phyloP scores from a whole-genome alignment of 1,140 invertebrate genomes.

The Cataglyphis hispanica region DNA sequence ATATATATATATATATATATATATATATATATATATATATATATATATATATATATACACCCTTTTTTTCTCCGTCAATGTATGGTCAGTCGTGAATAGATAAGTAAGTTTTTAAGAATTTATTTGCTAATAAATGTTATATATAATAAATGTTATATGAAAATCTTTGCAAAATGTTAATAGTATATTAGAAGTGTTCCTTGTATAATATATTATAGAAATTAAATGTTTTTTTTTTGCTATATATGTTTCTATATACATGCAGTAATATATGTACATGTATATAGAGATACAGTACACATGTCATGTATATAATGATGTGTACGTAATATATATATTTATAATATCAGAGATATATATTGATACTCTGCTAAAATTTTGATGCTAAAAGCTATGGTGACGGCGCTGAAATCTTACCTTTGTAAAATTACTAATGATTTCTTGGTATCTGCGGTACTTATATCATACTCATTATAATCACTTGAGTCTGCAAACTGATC shows the following conservation, averaged over 20 bases:
- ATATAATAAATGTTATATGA: conserved; percentile 6
- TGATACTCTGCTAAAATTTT: conserved; percentile 66
- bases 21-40: no score
- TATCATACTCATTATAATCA: conserved; percentile 61
- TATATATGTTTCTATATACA: conserved; percentile 63
- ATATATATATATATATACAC: conserved; percentile 28
- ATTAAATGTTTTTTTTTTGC: conserved; percentile 14
- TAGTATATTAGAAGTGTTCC: background rate
- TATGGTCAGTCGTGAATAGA: conserved; percentile 72
- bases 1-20: conserved; percentile 12
- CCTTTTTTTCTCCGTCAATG: conserved; percentile 76
- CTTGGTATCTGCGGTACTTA: conserved; percentile 83
- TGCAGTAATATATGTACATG: conserved; percentile 59
- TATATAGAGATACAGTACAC: conserved; percentile 62
- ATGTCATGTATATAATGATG: conserved; percentile 42
- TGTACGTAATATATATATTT: conserved; percentile 43
- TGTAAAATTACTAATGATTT: conserved; percentile 84
- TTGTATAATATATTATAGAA: conserved; percentile 40
- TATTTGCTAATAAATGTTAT: conserved; percentile 30
- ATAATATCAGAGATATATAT: conserved; percentile 65
- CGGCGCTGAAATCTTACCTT: conserved; percentile 83
- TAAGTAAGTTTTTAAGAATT: conserved; percentile 58
- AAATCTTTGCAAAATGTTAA: conserved; percentile 40
- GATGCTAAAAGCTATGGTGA: conserved; percentile 80
- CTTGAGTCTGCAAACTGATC: conserved; percentile 62